phyloP scores from a whole-genome alignment of 2,113 vertebrate genomes.

The Panthera tigris region DNA sequence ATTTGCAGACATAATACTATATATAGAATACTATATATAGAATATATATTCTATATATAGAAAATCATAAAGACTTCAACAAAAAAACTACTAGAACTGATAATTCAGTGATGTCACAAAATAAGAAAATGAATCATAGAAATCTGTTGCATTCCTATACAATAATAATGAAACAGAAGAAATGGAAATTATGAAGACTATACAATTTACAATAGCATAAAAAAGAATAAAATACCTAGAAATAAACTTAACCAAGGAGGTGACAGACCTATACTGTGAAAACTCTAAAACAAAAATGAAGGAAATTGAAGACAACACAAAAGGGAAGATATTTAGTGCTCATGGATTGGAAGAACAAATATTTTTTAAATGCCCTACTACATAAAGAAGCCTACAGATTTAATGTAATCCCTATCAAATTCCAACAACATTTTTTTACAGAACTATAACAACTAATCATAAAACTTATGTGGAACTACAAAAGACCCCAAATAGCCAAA shows the following conservation, averaged over 20 bases:
- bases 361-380: background rate
- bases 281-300: background rate
- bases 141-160: background rate
- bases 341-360: background rate
- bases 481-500: background rate
- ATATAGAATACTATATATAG: background rate
- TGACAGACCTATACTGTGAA: background rate
- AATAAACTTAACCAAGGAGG: background rate
- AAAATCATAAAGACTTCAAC: background rate
- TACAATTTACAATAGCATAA: background rate
- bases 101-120: background rate
- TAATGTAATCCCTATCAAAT: background rate
- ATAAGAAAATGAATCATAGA: background rate
- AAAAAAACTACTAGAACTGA: background rate
- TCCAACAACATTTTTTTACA: background rate
- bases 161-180: background rate
- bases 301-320: background rate
- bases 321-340: too few species aligned
- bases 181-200: background rate
- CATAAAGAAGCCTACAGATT: background rate
- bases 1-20: background rate
- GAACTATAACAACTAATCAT: background rate
- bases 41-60: background rate
- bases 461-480: background rate
- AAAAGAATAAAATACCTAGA: background rate